Evolutionary conservation across 2,113 vertebrate genomes (phyloP), one percentile per base, ranked within the genome.

Genomic region (Lagopus muta): DNA sequence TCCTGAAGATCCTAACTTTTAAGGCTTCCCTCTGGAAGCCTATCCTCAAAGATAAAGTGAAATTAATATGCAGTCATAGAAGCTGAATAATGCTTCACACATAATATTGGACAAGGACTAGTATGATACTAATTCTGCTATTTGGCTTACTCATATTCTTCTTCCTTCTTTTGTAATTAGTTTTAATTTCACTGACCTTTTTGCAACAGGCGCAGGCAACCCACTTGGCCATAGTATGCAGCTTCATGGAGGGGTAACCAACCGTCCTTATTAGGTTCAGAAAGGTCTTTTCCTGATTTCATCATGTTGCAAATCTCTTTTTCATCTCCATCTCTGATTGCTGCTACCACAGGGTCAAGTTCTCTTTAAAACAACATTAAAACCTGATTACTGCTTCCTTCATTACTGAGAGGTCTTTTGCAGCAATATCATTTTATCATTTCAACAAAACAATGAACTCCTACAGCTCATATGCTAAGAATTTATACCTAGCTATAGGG

Each of bases 231-330:
- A 0, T 98, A 99, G 95, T 98, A 99, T 0, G 98, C 98, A 1
- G 98, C 98, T 96, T 99, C 98, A 0, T 99, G 99, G 11, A 99
- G 95, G 0, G 98, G 98, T 25, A 99, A 94, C 99, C 99, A 99
- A 83, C 99, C 99, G 0, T 98, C 98, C 69, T 97, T 98, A 88
- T 98, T 98, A 10, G 98, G 97, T 75, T 98, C 92, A 25, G 97
- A 97, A 58, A 99, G 97, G 65, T 98, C 97, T 86, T 96, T 98
- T 82, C 97, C 96, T 4, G 65, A 94, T 90, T 98, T 82, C 90
- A 97, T 97, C 95, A 99, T 96, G 3, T 90, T 90, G 76, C 45
- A 97, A 77, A 99, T 93, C 28, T 93, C 96, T 42, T 92, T 96
- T 34, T 94, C 97, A 62, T 98, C 96, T 92, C 98, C 94, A 6